Evolutionary conservation across 2,113 vertebrate species (phyloP), one percentile per base, ranked within the genome.

Genomic region (Oreochromis tanganicae): DNA sequence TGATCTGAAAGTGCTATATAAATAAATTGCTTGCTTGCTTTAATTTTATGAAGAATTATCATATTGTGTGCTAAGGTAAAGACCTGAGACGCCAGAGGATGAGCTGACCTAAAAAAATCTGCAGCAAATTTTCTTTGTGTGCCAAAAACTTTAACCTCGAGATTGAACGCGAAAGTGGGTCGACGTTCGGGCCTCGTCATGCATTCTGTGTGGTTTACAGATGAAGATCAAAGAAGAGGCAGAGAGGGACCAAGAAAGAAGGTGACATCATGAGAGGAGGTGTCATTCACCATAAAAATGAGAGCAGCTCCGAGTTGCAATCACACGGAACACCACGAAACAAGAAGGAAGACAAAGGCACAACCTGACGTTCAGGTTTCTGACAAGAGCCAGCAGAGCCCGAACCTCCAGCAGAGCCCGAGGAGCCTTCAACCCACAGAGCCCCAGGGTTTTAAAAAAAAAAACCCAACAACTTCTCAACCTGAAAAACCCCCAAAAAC

Each of bases 71-170:
- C 63, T 11, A 27, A 63, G n/a, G 36, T n/a, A 19, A 48, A 57
- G n/a, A 13, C 50, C 55, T 36, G 4, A 56, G 1, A 27, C 27
- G 43, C 21, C 5, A 8, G 7, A 78, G 3, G 16, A 46, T 4
- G n/a, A 38, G 54, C 3, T 89, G 91, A 92, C 92, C 91, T 79
- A 89, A 88, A 94, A 94, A 90, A 92, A 85, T 6, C 17, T 57
- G 82, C 79, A 61, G 83, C 71, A 50, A 3, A 21, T 2, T 50
- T 78, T 75, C 50, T 61, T 56, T 4, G 6, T 48, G 7, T 85
- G 85, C 80, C 59, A 9, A 71, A 54, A 16, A 2, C 9, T 43
- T 83, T 14, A 43, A 59, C 73, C n/a, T 68, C 9, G 2, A 10
- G 4, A 7, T 29, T 3, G 1, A 27, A 5, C 34, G 5, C 1